phyloP scores from a whole-genome alignment of 2,888 invertebrate genomes.

The Tortricodes alternella region DNA sequence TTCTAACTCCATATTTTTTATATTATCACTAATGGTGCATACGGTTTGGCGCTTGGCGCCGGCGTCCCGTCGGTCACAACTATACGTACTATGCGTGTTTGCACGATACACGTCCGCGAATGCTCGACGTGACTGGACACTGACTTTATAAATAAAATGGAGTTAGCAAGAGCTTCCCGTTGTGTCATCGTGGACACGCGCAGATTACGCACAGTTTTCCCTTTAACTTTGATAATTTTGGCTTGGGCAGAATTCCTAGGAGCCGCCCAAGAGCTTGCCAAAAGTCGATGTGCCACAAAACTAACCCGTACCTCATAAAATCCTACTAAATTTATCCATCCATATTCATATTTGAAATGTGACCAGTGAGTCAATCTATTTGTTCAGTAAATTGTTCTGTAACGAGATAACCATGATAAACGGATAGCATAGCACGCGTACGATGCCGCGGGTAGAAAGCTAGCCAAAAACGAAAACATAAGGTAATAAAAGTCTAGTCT shows the following conservation, averaged over 20 bases:
- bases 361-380: too few relatives aligned
- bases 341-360: too few relatives aligned
- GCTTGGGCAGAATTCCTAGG: not conserved
- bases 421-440: too few relatives aligned
- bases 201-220: constrained; percentile 30
- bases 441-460: too few relatives aligned
- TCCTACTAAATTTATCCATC: too few relatives aligned
- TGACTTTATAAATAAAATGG: constrained; percentile 76
- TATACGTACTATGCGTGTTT: constrained; percentile 39
- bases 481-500: too few relatives aligned
- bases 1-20: constrained; percentile 54
- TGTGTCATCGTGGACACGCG: constrained; percentile 58
- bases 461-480: too few relatives aligned
- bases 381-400: too few relatives aligned
- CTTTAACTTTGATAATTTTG: constrained; percentile 22
- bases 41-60: constrained; percentile 47
- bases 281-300: not conserved
- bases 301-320: not conserved
- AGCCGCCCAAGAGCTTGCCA: not conserved
- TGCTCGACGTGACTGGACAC: constrained; percentile 63
- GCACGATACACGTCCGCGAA: constrained; percentile 58
- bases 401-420: too few relatives aligned
- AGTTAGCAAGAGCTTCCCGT: constrained; percentile 57
- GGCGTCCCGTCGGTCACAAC: constrained; percentile 45
- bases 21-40: constrained; percentile 1